phyloP scores from a whole-genome alignment of 1,140 invertebrate genomes.

The Psilanteris sp. region DNA sequence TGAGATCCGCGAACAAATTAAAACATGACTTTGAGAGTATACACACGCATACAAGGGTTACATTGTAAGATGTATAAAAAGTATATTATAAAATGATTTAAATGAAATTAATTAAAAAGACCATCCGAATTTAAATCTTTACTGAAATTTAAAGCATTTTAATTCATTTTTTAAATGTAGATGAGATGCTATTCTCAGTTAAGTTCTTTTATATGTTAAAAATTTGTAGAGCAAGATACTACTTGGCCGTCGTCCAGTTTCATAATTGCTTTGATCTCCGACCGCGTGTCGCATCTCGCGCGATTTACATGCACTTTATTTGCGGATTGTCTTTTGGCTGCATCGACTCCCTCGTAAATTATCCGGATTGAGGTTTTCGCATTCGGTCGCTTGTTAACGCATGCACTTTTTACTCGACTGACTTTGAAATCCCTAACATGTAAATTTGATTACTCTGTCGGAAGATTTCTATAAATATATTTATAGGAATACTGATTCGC shows the following conservation, averaged over 20 bases:
- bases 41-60: no score
- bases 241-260: slow-evolving; percentile 49
- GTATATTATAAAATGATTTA: no score
- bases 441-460: slow-evolving; percentile 45
- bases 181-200: background rate
- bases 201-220: slow-evolving; percentile 9
- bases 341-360: slow-evolving; percentile 32
- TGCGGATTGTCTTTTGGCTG: slow-evolving; percentile 46
- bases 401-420: slow-evolving; percentile 17
- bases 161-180: no score
- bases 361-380: slow-evolving; percentile 30
- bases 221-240: slow-evolving; percentile 46
- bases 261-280: slow-evolving; percentile 59
- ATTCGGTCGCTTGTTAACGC: slow-evolving; percentile 45
- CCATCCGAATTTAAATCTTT: no score
- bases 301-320: slow-evolving; percentile 59
- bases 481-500: slow-evolving; percentile 18
- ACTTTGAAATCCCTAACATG: slow-evolving; percentile 42
- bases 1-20: no score
- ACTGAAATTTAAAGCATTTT: no score
- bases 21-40: no score
- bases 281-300: slow-evolving; percentile 28
- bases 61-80: no score
- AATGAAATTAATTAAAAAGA: no score
- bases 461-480: slow-evolving; percentile 49